These are phyloP conservation scores for Tenthredo amoena DNA, from an alignment of 2,888 invertebrate genomes.

Conservation along the genomic window DNA sequence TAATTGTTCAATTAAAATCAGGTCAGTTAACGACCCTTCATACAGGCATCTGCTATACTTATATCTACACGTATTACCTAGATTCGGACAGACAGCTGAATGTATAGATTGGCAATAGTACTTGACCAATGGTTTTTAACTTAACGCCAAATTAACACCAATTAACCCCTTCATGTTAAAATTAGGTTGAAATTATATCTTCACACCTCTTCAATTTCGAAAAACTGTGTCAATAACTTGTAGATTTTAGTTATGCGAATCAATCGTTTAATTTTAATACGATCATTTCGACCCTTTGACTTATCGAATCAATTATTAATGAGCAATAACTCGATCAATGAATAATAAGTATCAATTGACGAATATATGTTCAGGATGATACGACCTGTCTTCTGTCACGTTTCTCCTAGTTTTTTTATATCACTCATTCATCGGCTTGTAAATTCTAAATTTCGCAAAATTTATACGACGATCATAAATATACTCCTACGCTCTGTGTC, in stretches of 20 bases:
- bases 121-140: neutral
- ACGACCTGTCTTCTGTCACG: neutral
- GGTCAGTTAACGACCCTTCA: neutral
- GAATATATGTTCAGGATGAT: neutral
- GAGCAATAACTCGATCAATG: constrained; percentile 32
- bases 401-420: neutral
- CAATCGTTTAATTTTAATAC: neutral
- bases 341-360: constrained; percentile 22
- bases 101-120: neutral
- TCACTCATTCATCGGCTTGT: neutral
- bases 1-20: constrained; percentile 7
- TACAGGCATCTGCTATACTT: no score
- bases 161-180: constrained; percentile 15
- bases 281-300: constrained; percentile 12
- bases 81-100: neutral
- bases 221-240: constrained; percentile 43
- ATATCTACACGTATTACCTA: neutral
- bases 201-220: neutral
- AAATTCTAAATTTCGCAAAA: neutral
- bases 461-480: neutral
- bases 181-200: neutral
- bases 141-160: neutral
- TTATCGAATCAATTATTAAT: constrained; percentile 28
- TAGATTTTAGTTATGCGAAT: constrained; percentile 19
- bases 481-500: neutral